Evolutionary conservation across 2,797 vertebrate genomes (phyloP).

Genomic region (Poeciliopsis paucimaculata): DNA sequence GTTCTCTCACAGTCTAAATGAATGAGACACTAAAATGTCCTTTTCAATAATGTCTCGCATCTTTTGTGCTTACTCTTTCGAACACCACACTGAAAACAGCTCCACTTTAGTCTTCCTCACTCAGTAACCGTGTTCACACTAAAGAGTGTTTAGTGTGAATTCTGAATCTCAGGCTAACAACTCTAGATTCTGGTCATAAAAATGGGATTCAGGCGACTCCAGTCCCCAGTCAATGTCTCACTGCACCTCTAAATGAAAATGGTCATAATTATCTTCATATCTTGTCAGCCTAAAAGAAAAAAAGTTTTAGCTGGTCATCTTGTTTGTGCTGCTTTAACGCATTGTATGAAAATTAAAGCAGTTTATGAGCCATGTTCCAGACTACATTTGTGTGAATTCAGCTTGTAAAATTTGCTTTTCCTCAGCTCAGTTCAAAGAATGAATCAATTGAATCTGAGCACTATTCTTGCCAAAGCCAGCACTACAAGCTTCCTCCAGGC

Average conservation of each 20-base stretch:
- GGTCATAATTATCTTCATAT: neutral
- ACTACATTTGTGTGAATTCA: neutral
- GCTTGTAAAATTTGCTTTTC: slow-evolving; percentile 26
- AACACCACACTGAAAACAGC: neutral
- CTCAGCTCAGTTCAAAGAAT: slow-evolving; percentile 33
- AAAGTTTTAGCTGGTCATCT: neutral
- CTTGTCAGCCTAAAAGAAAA: neutral
- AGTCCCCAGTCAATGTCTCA: neutral
- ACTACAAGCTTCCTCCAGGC: slow-evolving; percentile 13
- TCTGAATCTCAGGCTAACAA: neutral
- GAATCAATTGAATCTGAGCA: slow-evolving; percentile 19
- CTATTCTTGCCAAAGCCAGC: slow-evolving; percentile 5
- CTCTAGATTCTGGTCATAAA: neutral
- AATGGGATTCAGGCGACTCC: neutral
- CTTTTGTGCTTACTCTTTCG: neutral
- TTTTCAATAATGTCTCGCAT: neutral
- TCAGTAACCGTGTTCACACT: neutral
- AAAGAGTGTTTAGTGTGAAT: neutral
- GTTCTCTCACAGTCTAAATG: neutral
- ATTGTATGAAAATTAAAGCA: neutral
- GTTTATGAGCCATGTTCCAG: neutral
- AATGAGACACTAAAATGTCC: neutral
- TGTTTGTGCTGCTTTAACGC: neutral
- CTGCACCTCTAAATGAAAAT: neutral
- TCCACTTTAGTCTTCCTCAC: too few species aligned